phyloP scores from a whole-genome alignment of 64 coral and sea anemone species.

The Montipora foliosa region DNA sequence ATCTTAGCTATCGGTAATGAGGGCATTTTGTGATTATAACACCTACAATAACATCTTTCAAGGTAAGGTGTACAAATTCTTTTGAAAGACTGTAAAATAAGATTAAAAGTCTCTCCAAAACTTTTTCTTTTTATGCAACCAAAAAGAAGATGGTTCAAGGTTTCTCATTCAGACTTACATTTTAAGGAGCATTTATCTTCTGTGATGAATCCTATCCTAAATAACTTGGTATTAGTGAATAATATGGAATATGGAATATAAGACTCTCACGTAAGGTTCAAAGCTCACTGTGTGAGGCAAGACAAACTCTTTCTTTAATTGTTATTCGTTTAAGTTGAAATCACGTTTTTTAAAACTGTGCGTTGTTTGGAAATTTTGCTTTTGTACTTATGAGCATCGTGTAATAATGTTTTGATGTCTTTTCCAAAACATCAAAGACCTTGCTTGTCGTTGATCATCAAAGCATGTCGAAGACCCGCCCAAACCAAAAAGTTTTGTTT shows the following conservation, averaged over 20 bases:
- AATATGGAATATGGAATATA: neutral
- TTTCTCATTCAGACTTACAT: no score
- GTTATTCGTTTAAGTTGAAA: no score
- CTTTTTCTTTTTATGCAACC: no score
- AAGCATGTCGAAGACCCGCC: slow-evolving; percentile 18
- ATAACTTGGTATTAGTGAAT: slow-evolving; percentile 1
- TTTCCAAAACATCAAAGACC: no score
- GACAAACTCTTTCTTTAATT: no score
- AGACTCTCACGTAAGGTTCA: neutral
- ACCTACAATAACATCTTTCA: slow-evolving; percentile 14
- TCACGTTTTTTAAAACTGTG: no score
- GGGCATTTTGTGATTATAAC: neutral
- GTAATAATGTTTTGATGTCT: no score
- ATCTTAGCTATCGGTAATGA: slow-evolving; percentile 19
- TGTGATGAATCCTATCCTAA: no score
- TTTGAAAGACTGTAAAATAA: slow-evolving; percentile 26
- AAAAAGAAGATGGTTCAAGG: no score
- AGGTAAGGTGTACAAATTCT: neutral
- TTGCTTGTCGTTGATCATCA: neutral
- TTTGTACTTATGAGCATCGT: no score
- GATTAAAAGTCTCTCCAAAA: neutral
- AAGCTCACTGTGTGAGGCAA: neutral
- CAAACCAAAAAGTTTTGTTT: slow-evolving; percentile 15
- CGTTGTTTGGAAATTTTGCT: no score
- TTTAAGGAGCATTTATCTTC: no score